Evolutionary conservation across 2,113 vertebrate genomes (phyloP).

Genomic region (Ictalurus furcatus): DNA sequence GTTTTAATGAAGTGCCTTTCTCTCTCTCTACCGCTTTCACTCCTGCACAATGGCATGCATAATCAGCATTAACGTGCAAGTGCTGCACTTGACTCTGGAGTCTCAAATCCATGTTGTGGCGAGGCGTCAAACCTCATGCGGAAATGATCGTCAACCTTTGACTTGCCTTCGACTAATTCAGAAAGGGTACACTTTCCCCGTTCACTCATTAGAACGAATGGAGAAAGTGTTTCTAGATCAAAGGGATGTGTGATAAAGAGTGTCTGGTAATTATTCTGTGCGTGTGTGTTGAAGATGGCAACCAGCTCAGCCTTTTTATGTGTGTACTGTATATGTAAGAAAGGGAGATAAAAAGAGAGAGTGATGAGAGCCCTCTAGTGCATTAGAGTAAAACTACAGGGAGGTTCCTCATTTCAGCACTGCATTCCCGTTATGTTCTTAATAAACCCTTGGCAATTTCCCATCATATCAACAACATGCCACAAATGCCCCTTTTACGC

Average conservation of each 20-base stretch:
- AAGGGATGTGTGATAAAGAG: constrained; percentile 58
- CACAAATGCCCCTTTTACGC: not conserved
- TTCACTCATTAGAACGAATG: constrained; percentile 9
- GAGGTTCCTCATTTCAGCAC: not conserved
- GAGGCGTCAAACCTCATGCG: constrained; percentile 39
- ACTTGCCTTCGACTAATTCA: constrained; percentile 26
- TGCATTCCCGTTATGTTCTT: not conserved
- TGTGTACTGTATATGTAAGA: not conserved
- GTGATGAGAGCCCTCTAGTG: constrained; percentile 59
- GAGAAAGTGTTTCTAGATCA: constrained; percentile 53
- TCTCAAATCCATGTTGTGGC: constrained; percentile 53
- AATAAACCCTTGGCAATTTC: constrained; percentile 16
- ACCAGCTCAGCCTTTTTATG: not conserved
- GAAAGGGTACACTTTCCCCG: constrained; percentile 15
- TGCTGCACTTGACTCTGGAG: constrained; percentile 54
- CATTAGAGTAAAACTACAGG: constrained; percentile 7
- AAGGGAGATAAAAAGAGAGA: not conserved
- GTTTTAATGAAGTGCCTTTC: constrained; percentile 69
- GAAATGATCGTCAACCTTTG: constrained; percentile 30
- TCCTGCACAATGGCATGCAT: constrained; percentile 58
- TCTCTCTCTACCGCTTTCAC: constrained; percentile 63
- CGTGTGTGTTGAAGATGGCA: constrained; percentile 11
- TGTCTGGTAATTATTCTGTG: constrained; percentile 38
- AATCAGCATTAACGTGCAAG: constrained; percentile 60
- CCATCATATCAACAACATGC: constrained; percentile 19